A percentile compares a stretch with the other conserved stretches of the same genome.
Conservation (phyloP, 2,797 vertebrate genomes). For the Poecilia wingei region DNA sequence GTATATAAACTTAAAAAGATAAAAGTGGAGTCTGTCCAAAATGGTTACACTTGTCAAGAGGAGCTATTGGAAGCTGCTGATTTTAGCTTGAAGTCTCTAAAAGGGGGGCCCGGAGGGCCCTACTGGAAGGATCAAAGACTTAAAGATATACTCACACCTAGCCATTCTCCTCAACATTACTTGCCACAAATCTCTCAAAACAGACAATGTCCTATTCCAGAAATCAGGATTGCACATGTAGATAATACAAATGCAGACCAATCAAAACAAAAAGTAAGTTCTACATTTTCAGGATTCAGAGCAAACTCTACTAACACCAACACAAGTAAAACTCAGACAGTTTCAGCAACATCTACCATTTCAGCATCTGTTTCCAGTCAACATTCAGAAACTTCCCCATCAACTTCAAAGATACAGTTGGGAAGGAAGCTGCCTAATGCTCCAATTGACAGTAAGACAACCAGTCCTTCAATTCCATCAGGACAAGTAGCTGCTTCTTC, state of each 20-base stretch:
- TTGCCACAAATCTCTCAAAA: conserved; percentile 60
- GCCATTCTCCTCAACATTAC: conserved; percentile 32
- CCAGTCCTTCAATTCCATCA: conserved; percentile 6
- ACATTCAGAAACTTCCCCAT: conserved; percentile 34
- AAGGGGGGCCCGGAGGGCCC: conserved; percentile 71
- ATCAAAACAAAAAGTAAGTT: conserved; percentile 74
- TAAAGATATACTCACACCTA: conserved; percentile 44
- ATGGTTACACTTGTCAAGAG: conserved; percentile 59
- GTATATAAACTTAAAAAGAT: conserved; percentile 88
- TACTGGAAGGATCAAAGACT: conserved; percentile 79
- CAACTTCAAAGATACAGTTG: conserved; percentile 59
- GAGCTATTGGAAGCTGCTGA: conserved; percentile 78
- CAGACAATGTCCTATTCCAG: conserved; percentile 65
- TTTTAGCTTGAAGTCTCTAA: conserved; percentile 76
- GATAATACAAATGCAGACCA: conserved; percentile 64
- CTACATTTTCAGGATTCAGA: conserved; percentile 76
- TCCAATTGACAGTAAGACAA: conserved; percentile 24
- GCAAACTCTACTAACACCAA: conserved; percentile 69
- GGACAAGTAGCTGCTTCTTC: conserved; percentile 27
- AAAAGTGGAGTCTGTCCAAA: conserved; percentile 81
- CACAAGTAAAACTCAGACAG: conserved; percentile 52
- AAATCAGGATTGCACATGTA: conserved; percentile 75
- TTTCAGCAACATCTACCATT: conserved; percentile 28
- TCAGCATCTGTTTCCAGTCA: conserved; percentile 38
- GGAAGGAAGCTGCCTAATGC: conserved; percentile 60